These are phyloP conservation scores for Centropristis striata DNA, from an alignment of 2,113 vertebrate species.

Conservation along the genomic window DNA sequence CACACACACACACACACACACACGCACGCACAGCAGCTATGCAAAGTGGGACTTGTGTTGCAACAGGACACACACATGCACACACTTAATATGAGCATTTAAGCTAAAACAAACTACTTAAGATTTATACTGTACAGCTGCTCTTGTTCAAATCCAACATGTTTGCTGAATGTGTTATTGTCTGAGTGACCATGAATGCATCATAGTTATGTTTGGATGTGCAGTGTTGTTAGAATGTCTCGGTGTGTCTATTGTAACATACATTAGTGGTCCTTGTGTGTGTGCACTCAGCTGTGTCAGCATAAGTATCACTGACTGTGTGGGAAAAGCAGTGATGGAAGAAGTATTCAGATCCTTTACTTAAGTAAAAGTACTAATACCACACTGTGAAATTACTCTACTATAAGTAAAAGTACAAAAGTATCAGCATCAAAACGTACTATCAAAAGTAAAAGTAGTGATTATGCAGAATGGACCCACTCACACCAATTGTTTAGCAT, in stretches of 20 bases:
- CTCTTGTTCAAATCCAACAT: constrained; percentile 29
- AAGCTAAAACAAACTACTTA: constrained; percentile 57
- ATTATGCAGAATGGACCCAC: too few relatives aligned
- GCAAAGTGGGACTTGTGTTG: constrained; percentile 41
- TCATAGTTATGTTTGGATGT: constrained; percentile 38
- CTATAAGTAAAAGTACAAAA: too few relatives aligned
- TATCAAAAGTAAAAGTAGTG: too few relatives aligned
- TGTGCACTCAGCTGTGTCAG: constrained; percentile 2
- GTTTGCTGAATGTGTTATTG: constrained; percentile 47
- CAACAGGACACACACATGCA: constrained; percentile 33
- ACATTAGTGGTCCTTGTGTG: neutral
- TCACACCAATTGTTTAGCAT: too few relatives aligned
- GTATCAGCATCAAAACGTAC: too few relatives aligned
- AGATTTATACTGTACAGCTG: constrained; percentile 67
- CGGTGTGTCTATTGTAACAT: constrained; percentile 26
- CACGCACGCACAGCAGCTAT: constrained; percentile 17
- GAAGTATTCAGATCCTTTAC: too few relatives aligned
- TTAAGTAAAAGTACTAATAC: too few relatives aligned
- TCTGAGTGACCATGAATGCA: constrained; percentile 48
- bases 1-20: constrained; percentile 23
- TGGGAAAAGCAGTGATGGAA: too few relatives aligned
- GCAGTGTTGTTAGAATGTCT: neutral
- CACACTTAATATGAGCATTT: constrained; percentile 51
- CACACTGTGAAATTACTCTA: too few relatives aligned
- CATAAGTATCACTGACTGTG: neutral